These are phyloP conservation scores for Lysandra bellargus DNA, from an alignment of 2,888 invertebrate genomes.

Conservation along the genomic window DNA sequence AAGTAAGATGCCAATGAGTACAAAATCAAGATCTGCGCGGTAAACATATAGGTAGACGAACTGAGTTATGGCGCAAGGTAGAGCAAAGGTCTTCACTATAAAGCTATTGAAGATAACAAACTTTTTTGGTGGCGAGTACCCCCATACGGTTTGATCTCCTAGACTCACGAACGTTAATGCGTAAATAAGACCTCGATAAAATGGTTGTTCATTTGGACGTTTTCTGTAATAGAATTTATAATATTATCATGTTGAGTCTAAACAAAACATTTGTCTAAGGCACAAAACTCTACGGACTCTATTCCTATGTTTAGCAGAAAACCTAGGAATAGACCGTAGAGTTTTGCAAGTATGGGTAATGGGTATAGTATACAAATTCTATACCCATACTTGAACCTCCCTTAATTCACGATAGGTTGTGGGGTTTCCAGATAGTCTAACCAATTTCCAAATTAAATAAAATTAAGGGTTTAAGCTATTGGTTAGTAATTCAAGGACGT, in stretches of 20 bases:
- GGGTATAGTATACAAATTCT: no score
- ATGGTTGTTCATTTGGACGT: background rate
- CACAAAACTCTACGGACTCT: no score
- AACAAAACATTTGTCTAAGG: no score
- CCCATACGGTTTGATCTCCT: background rate
- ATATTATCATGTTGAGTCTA: background rate
- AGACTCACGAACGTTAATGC: background rate
- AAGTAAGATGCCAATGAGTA: slow-evolving; percentile 36
- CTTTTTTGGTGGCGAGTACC: background rate
- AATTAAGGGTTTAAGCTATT: no score
- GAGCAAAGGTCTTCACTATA: background rate
- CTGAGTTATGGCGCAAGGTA: slow-evolving; percentile 30
- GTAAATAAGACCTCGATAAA: background rate
- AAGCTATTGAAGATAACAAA: background rate
- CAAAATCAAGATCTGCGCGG: slow-evolving; percentile 36
- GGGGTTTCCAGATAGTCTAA: no score
- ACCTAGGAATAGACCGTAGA: no score
- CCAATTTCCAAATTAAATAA: no score
- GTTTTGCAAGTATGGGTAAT: no score
- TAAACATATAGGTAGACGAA: slow-evolving; percentile 37
- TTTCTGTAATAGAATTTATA: slow-evolving; percentile 5
- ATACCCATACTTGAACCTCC: no score
- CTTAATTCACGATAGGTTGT: no score
- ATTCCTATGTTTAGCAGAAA: no score
- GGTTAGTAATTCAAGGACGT: no score